Percentiles rank a stretch among this genome's conserved stretches.
Conservation (phyloP, 2,888 invertebrate species). For the Neoascia interrupta region DNA sequence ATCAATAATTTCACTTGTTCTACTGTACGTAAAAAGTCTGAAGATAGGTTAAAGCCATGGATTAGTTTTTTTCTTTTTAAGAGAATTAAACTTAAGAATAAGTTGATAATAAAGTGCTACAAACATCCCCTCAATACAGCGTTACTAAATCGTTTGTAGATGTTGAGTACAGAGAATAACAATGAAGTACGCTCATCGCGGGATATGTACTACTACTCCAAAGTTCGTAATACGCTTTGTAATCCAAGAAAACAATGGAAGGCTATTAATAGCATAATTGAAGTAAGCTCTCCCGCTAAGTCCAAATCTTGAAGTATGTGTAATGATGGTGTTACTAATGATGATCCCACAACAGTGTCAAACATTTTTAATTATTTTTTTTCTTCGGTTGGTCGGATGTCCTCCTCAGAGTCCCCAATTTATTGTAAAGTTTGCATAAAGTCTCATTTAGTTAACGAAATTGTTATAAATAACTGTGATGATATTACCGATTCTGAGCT, state of each 20-base stretch:
- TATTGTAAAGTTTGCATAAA: background rate
- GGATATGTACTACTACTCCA: conserved; percentile 11
- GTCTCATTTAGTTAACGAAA: background rate
- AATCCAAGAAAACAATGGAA: too few relatives aligned
- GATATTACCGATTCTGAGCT: conserved; percentile 22
- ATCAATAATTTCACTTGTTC: background rate
- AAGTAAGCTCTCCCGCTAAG: background rate
- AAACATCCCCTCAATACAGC: too few relatives aligned
- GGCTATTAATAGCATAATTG: conserved; percentile 17
- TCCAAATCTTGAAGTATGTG: conserved; percentile 6
- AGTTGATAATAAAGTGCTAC: conserved; percentile 13
- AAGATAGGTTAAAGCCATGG: conserved; percentile 7
- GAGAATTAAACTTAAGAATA: conserved; percentile 6
- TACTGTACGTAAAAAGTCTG: too few relatives aligned
- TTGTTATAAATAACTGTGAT: background rate
- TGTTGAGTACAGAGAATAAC: conserved; percentile 9
- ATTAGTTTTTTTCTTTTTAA: conserved; percentile 22
- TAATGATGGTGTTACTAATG: conserved; percentile 5
- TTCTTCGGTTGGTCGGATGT: background rate
- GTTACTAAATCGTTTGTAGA: background rate
- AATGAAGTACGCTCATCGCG: conserved; percentile 7
- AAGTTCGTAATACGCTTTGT: conserved; percentile 14
- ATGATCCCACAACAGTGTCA: too few relatives aligned
- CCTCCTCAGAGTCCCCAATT: background rate
- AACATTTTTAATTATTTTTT: too few relatives aligned